Base-by-base conservation (phyloP, 2,797 vertebrate genomes). In the Coendou prehensilis region DNA sequence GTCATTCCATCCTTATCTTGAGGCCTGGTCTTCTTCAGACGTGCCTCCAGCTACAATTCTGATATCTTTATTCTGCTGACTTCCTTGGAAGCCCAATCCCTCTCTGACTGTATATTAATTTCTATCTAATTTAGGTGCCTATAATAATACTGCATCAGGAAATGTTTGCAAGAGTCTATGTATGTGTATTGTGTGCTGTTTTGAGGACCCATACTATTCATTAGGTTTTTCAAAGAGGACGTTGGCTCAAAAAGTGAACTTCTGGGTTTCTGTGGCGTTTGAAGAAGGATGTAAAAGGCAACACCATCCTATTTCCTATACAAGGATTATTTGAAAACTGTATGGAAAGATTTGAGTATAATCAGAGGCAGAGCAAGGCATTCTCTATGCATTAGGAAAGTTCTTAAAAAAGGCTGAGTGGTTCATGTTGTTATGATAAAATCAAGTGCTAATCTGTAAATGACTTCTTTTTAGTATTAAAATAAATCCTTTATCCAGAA, bases 401-500 rank as follows among this genome's bases (percentile, higher is more conserved):
- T 89, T 52, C 79, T 96, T 91, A 95, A 69, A 92, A 84, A 76
- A 91, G 92, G 33, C 45, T 63, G 85, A 96, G 90, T 73, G 64
- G 85, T 85, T 94, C 61, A 26, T 85, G 50, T 92, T 96, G 73
- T 93, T 85, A 90, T 47, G 90, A 95, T 85, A 88, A 91, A 97
- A 96, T 95, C 95, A 78, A 88, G 87, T 87, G 91, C 82, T 96
- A 93, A 95, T 97, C 87, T 85, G 41, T 41, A 96, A 97, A 94
- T 89, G 90, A 93, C 61, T 97, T 95, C 79, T 75, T 87, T 87
- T 90, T 80, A 87, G 76, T 88, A 94, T 97, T 92, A 94, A 93
- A 93, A 93, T 91, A 96, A 97, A 95, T 97, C 96, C 81, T 87
- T 96, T 93, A 96, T 94, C 87, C 93, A 91, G 93, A 88, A 86